A percentile compares a stretch with the other conserved stretches of the same genome.
These are phyloP conservation scores for Vireo griseus DNA, from an alignment of 2,797 vertebrate genomes.

Conservation along the genomic window DNA sequence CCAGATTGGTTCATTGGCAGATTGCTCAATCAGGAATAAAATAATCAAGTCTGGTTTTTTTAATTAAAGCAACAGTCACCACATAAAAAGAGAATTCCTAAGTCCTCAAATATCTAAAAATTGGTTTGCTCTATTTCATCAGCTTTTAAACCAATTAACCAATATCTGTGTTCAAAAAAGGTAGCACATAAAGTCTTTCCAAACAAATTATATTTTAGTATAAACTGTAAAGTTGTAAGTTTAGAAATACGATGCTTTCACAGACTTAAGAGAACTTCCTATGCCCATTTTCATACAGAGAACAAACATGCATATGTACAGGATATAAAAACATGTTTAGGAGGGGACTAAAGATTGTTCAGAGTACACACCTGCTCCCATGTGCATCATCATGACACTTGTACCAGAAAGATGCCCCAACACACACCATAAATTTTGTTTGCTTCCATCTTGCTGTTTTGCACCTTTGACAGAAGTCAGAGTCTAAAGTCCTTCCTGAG, in stretches of 20 bases:
- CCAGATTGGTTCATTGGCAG: background rate
- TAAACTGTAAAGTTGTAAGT: background rate
- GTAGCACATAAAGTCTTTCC: background rate
- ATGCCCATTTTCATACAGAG: background rate
- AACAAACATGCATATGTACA: background rate
- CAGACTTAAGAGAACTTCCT: background rate
- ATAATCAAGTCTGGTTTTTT: background rate
- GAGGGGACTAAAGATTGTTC: background rate
- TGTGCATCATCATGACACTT: background rate
- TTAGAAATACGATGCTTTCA: background rate
- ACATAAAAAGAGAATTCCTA: background rate
- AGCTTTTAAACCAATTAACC: background rate
- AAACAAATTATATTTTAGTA: background rate
- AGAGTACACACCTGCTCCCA: accelerated
- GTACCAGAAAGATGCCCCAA: background rate
- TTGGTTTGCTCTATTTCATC: background rate
- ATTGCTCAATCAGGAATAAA: background rate
- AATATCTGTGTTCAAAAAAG: background rate
- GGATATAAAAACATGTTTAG: background rate
- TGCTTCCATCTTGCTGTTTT: background rate
- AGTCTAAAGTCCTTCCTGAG: background rate
- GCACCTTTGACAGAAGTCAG: background rate
- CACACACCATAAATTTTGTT: background rate
- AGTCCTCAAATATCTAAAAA: background rate
- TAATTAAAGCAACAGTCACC: background rate